A percentile compares a stretch with the other conserved stretches of the same genome.
Evolutionary conservation across 2,888 invertebrate genomes (phyloP).

Genomic region (Criorhina ranunculi): DNA sequence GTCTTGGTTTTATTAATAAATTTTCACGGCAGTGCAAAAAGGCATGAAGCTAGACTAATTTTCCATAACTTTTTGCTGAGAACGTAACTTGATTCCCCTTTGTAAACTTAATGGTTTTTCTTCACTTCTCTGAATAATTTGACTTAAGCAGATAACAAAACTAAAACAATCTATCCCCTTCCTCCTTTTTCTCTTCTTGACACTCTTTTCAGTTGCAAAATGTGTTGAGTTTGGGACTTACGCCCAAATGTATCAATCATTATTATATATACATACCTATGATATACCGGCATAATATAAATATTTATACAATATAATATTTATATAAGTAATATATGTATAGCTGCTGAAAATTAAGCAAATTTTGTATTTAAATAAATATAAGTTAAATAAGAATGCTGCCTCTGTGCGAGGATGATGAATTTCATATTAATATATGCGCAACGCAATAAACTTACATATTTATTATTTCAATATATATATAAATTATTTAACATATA

Average conservation of each 20-base stretch:
- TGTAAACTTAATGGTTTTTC: too few relatives aligned
- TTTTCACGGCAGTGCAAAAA: too few relatives aligned
- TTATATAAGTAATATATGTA: constrained; percentile 55
- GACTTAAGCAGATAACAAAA: too few relatives aligned
- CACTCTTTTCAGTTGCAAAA: too few relatives aligned
- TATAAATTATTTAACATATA: constrained; percentile 73
- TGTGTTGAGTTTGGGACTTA: too few relatives aligned
- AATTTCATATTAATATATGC: constrained; percentile 58
- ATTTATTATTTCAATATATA: constrained; percentile 72
- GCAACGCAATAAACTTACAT: constrained; percentile 68
- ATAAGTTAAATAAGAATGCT: constrained; percentile 65
- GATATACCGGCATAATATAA: constrained; percentile 73
- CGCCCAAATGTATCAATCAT: background rate
- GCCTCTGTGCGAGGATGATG: constrained; percentile 43
- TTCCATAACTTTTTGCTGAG: too few relatives aligned
- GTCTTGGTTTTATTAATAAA: too few relatives aligned
- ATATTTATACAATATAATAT: constrained; percentile 63
- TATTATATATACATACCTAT: constrained; percentile 67
- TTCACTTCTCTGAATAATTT: too few relatives aligned
- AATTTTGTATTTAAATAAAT: constrained; percentile 39
- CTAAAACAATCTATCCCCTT: too few relatives aligned
- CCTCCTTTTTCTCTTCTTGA: background rate
- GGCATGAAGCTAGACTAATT: too few relatives aligned
- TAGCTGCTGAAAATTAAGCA: constrained; percentile 58
- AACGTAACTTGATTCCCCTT: too few relatives aligned